Base-by-base conservation (phyloP, 2,113 vertebrate species). In the Lichenostomus cassidix region DNA sequence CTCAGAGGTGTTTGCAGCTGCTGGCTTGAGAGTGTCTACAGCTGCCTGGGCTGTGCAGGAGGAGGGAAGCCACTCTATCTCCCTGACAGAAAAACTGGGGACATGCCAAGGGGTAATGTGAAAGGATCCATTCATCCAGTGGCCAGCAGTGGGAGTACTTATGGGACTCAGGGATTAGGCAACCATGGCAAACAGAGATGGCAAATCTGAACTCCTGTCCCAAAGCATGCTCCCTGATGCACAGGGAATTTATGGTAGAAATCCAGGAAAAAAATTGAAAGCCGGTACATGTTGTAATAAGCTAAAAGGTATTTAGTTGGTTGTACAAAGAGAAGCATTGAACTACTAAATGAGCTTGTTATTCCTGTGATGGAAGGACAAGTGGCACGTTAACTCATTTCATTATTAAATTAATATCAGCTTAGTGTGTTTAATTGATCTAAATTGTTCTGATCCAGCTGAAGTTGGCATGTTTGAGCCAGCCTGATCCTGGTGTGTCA, bases 321-420 rank as follows among this genome's bases (percentile, higher is more conserved):
- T 90, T n/a, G 81, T 52, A 63, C 16, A 83, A 93, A 88, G 55
- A 65, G 37, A 80, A 85, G n/a, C 47, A 29, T 0, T 52, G 59
- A 74, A 79, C 74, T 87, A 90, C 81, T 56, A 60, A 78, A 79
- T 69, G 58, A 81, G 49, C 63, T 75, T 64, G 58, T 63, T 78
- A 37, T 95, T 95, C 73, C 87, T 84, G 44, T 44, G 67, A 87
- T 33, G 12, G 42, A 47, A 80, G 28, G 67, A 84, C 31, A 83
- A 93, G 76, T 63, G 65, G 67, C 74, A 86, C 22, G 33, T 71
- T 75, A 93, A 55, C 58, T 95, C 68, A 62, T 80, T 94, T 82
- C 35, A 81, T 94, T 92, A 75, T 59, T 95, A 91, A 93, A 95
- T 87, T 73, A 97, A 87, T 74, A 83, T 23, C 39, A 68, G 77